Percentiles rank a stretch among this genome's conserved stretches.
Evolutionary conservation across 1,140 invertebrate genomes (phyloP).

Genomic region (Lysiphlebus fabarum): DNA sequence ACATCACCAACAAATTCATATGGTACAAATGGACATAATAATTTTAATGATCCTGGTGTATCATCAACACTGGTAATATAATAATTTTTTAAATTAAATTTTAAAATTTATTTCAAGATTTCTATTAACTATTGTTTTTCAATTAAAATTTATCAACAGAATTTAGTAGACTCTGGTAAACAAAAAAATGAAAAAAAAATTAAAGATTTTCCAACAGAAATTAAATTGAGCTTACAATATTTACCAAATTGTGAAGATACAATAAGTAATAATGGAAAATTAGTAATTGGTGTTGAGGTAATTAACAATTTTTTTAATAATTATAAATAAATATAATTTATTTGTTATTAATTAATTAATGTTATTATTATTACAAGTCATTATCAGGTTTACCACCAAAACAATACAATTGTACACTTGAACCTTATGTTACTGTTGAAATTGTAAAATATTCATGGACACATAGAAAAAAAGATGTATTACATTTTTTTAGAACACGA

Average conservation of each 20-base stretch:
- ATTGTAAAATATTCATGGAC: constrained; percentile 50
- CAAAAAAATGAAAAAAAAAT: constrained; percentile 38
- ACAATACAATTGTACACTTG: constrained; percentile 49
- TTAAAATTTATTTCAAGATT: not conserved
- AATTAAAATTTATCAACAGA: constrained; percentile 31
- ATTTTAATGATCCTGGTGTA: constrained; percentile 1
- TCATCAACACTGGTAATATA: constrained; percentile 26
- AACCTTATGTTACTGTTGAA: constrained; percentile 49
- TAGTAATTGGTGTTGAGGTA: constrained; percentile 52
- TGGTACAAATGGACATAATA: not conserved
- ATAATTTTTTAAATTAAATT: not conserved
- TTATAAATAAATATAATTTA: too few relatives aligned
- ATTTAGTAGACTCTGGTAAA: constrained; percentile 40
- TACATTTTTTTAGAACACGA: constrained; percentile 51
- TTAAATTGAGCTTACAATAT: constrained; percentile 49
- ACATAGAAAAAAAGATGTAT: constrained; percentile 44
- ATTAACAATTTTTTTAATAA: constrained; percentile 13
- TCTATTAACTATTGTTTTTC: too few relatives aligned
- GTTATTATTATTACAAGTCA: too few relatives aligned
- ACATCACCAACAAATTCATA: not conserved
- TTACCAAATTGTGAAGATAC: constrained; percentile 39
- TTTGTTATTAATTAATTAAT: too few relatives aligned
- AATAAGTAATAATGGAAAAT: constrained; percentile 37
- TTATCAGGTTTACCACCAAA: constrained; percentile 49
- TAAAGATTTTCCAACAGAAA: constrained; percentile 47